Percentiles rank a stretch among this genome's conserved stretches.
These are phyloP conservation scores for Bombus confusus DNA, from an alignment of 1,140 invertebrate species.

Conservation along the genomic window DNA sequence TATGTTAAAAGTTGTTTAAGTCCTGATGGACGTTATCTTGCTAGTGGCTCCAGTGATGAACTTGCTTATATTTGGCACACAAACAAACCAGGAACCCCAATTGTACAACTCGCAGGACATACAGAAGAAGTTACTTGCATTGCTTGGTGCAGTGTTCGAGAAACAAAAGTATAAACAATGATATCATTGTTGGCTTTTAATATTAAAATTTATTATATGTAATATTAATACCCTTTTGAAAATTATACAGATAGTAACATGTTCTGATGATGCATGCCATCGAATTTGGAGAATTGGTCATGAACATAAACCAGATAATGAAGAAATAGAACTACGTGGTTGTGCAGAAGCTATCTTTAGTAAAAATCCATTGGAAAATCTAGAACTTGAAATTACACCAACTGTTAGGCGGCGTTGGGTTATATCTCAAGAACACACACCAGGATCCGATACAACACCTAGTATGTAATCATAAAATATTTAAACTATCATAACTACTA, in stretches of 20 bases:
- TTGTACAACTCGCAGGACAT: constrained; percentile 88
- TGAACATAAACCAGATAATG: constrained; percentile 82
- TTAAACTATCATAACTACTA: background rate
- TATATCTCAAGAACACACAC: constrained; percentile 61
- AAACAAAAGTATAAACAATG: constrained; percentile 80
- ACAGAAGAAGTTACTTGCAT: constrained; percentile 92
- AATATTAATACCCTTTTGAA: background rate
- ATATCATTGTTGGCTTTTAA: background rate
- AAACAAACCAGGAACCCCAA: constrained; percentile 84
- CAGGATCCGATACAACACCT: constrained; percentile 66
- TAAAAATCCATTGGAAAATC: constrained; percentile 51
- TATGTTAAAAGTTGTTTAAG: constrained; percentile 92
- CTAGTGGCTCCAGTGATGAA: constrained; percentile 93
- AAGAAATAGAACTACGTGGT: constrained; percentile 81
- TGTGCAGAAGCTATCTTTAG: constrained; percentile 81
- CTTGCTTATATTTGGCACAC: constrained; percentile 93
- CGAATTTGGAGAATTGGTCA: constrained; percentile 88
- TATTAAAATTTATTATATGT: background rate
- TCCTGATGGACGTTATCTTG: constrained; percentile 89
- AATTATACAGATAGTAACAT: constrained; percentile 86
- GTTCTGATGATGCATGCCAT: constrained; percentile 90
- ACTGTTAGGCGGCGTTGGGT: constrained; percentile 57
- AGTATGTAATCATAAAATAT: constrained; percentile 47
- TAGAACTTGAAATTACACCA: constrained; percentile 72
- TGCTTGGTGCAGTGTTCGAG: constrained; percentile 86